Conservation (phyloP, 2,797 vertebrate genomes). For the Dallia pectoralis region DNA sequence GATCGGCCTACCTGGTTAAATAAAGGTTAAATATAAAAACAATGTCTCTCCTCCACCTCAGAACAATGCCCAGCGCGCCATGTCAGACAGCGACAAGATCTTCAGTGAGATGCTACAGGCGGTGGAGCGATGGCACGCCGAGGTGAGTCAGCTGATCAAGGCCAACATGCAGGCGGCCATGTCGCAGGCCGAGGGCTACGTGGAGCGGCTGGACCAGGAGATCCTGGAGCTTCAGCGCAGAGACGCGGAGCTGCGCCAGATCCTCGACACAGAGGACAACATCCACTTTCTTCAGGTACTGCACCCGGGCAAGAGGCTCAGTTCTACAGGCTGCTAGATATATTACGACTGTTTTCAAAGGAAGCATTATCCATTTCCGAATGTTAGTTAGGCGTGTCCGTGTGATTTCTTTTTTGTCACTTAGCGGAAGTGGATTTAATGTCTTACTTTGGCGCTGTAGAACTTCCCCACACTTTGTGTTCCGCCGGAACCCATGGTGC, state of each 20-base stretch:
- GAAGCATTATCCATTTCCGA: too few species aligned
- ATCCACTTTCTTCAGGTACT: constrained; percentile 77
- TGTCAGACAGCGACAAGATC: constrained; percentile 74
- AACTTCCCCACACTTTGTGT: constrained; percentile 74
- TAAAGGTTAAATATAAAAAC: too few species aligned
- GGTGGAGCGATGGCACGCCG: constrained; percentile 77
- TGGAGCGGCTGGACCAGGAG: constrained; percentile 83
- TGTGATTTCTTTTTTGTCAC: too few species aligned
- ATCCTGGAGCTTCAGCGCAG: constrained; percentile 76
- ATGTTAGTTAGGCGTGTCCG: neutral
- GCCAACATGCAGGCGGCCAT: constrained; percentile 76
- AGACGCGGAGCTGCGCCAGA: constrained; percentile 66
- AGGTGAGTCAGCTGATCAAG: constrained; percentile 75
- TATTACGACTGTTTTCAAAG: neutral
- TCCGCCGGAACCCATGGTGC: constrained; percentile 76
- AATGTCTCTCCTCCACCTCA: constrained; percentile 28
- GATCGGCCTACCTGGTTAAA: too few species aligned
- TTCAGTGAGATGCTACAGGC: constrained; percentile 78
- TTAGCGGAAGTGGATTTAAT: neutral
- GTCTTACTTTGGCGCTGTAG: constrained; percentile 44
- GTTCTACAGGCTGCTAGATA: neutral
- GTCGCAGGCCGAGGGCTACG: constrained; percentile 74
- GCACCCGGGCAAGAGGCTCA: neutral
- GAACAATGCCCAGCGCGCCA: constrained; percentile 71
- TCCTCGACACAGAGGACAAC: constrained; percentile 75